Evolutionary conservation across 2,888 invertebrate species (phyloP).

Genomic region (Parasteatoda lunata): DNA sequence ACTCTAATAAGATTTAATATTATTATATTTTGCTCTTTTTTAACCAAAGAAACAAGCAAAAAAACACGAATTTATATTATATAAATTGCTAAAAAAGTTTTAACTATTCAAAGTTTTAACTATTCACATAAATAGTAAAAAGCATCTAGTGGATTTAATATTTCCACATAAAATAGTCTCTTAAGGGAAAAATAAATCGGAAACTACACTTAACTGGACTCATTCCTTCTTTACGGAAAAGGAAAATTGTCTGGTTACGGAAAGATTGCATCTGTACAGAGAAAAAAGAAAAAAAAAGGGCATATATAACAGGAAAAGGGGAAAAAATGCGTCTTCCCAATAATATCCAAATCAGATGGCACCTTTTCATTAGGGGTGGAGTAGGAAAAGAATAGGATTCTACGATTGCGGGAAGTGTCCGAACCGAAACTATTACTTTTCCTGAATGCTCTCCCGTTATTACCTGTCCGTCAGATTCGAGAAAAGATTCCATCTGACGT

Average conservation of each 20-base stretch:
- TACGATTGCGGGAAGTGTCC: conserved; percentile 54
- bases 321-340: conserved; percentile 26
- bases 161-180: too few species aligned
- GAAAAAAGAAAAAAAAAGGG: neutral
- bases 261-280: neutral
- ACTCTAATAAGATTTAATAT: too few species aligned
- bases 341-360: conserved; percentile 61
- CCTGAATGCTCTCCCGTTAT: conserved; percentile 52
- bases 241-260: neutral
- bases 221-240: too few species aligned
- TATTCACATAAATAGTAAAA: too few species aligned
- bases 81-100: too few species aligned
- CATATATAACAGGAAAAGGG: neutral
- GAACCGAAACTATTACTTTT: conserved; percentile 62
- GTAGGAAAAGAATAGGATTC: conserved; percentile 44
- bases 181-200: too few species aligned
- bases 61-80: too few species aligned
- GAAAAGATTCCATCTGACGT: conserved; percentile 34
- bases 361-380: conserved; percentile 53
- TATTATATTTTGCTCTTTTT: too few species aligned
- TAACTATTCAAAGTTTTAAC: too few species aligned
- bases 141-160: too few species aligned
- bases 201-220: too few species aligned
- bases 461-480: conserved; percentile 58
- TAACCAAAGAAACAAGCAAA: too few species aligned